These are phyloP conservation scores for Enteromius fasciolatus DNA, from an alignment of 2,797 vertebrate species.

Conservation along the genomic window DNA sequence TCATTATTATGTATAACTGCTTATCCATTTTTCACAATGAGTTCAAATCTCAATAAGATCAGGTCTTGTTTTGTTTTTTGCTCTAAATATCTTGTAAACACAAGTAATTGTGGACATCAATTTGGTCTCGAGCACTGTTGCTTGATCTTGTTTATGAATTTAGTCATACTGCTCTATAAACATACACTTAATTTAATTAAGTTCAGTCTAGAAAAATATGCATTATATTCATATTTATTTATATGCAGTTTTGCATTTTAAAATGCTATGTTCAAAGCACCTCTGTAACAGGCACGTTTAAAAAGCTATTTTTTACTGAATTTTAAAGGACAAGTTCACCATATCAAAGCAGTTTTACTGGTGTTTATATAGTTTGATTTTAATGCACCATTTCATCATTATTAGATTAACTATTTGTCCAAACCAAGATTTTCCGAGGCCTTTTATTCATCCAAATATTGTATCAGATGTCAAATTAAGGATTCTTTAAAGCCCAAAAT, in stretches of 20 bases:
- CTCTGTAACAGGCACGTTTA: slow-evolving; percentile 18
- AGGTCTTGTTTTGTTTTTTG: not conserved
- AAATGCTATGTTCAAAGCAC: not conserved
- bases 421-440: slow-evolving; percentile 56
- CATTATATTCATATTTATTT: not conserved
- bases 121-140: slow-evolving; percentile 18
- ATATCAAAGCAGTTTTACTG: slow-evolving; percentile 54
- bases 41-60: not conserved
- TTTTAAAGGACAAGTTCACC: slow-evolving; percentile 46
- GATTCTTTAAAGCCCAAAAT: slow-evolving; percentile 58
- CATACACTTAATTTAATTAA: not conserved
- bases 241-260: not conserved
- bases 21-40: slow-evolving; percentile 6
- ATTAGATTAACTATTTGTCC: slow-evolving; percentile 56
- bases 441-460: slow-evolving; percentile 60
- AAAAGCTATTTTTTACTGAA: slow-evolving; percentile 14
- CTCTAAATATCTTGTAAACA: not conserved
- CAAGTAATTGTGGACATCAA: not conserved
- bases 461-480: slow-evolving; percentile 60
- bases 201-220: not conserved
- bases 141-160: slow-evolving; percentile 1
- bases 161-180: not conserved
- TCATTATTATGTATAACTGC: slow-evolving; percentile 57
- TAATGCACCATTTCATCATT: slow-evolving; percentile 58
- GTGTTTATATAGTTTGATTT: slow-evolving; percentile 59